Evolutionary conservation across 2,797 vertebrate genomes (phyloP).

Genomic region (Acanthiza pusilla): DNA sequence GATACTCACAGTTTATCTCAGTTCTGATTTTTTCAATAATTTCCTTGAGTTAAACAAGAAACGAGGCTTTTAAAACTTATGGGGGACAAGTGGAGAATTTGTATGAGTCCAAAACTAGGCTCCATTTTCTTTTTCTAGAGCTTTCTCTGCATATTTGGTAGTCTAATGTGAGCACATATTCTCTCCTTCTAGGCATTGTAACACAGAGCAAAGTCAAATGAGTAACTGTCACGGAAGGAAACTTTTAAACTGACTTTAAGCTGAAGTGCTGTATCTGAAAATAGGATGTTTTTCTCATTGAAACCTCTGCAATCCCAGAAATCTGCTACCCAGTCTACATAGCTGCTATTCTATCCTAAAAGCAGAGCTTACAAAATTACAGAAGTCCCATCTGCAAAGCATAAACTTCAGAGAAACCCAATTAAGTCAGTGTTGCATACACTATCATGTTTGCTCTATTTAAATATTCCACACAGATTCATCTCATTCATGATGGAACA

Average conservation of each 20-base stretch:
- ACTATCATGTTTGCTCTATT: neutral
- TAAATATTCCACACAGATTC: neutral
- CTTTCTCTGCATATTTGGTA: neutral
- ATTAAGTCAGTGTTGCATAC: neutral
- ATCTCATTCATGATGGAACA: neutral
- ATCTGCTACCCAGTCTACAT: neutral
- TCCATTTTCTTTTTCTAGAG: neutral
- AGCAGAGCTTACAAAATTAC: neutral
- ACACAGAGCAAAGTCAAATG: neutral
- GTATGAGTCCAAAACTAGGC: neutral
- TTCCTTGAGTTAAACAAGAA: neutral
- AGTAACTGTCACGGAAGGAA: neutral
- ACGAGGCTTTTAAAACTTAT: neutral
- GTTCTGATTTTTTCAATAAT: neutral
- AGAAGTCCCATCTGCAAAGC: neutral
- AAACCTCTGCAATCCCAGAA: neutral
- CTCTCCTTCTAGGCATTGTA: neutral
- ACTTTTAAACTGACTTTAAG: neutral
- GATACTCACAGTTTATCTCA: neutral
- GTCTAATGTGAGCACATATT: neutral
- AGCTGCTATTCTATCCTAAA: neutral
- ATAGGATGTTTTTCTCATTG: neutral
- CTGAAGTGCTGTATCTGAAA: neutral
- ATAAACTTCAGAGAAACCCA: neutral
- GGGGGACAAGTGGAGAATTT: neutral